A percentile compares a stretch with the other conserved stretches of the same genome.
Evolutionary conservation across 2,113 vertebrate genomes (phyloP).

Genomic region (Thymallus thymallus): DNA sequence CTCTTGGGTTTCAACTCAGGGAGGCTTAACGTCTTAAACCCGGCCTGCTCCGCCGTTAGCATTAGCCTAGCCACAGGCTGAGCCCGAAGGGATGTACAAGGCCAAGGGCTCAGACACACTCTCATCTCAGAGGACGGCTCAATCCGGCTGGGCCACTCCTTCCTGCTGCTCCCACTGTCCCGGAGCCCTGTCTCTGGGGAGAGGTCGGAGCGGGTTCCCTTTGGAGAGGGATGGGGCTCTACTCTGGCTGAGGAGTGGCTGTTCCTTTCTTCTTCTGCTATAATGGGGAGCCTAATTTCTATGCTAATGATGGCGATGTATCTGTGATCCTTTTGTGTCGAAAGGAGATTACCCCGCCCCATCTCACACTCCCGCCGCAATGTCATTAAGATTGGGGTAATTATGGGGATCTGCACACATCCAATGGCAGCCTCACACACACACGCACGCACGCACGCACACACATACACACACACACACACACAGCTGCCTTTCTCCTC

Average conservation of each 20-base stretch:
- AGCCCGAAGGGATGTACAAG: conserved; percentile 54
- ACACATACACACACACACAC: not conserved
- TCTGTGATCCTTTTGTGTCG: conserved; percentile 74
- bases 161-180: conserved; percentile 2
- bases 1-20: conserved; percentile 50
- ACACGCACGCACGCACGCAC: conserved; percentile 10
- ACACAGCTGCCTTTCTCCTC: conserved; percentile 15
- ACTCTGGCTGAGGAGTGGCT: conserved; percentile 33
- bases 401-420: conserved; percentile 50
- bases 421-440: conserved; percentile 28
- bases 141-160: conserved; percentile 32
- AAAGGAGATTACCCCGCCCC: conserved; percentile 56
- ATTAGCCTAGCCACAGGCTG: conserved; percentile 59
- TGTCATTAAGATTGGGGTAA: conserved; percentile 64
- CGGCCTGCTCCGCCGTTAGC: conserved; percentile 58
- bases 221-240: conserved; percentile 26
- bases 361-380: conserved; percentile 40
- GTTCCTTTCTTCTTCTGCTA: conserved; percentile 34
- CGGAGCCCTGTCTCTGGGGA: conserved; percentile 18
- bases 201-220: conserved; percentile 11
- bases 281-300: conserved; percentile 59
- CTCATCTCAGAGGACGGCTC: conserved; percentile 46
- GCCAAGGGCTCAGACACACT: conserved; percentile 40
- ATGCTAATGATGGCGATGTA: conserved; percentile 65
- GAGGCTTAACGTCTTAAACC: conserved; percentile 61